Base-by-base conservation (phyloP, 1,140 invertebrate species). In the Drosophila watanabei region DNA sequence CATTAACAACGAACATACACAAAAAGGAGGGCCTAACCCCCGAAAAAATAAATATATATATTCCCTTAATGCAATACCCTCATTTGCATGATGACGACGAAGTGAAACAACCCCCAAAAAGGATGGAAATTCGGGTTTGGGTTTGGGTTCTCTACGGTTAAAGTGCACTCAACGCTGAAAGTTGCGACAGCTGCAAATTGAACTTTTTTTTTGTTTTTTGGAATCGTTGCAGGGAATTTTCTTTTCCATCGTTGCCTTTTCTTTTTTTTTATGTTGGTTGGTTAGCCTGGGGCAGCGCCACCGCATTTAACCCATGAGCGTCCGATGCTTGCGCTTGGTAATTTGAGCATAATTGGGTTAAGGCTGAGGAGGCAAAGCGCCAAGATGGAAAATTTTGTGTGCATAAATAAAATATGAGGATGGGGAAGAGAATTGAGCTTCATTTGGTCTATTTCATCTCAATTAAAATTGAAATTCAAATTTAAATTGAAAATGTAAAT, bases 401-500 rank as follows among this genome's bases (percentile, higher is more conserved):
- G 78, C 49, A 61, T 51, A 79, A 63, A 71, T 54, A 71, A 35
- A 69, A 46, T 37, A 46, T 45, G n/a, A 41, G 63, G 37, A 24
- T 49, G 20, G 33, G 13, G 33, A n/a, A 6, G 51, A 24, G 54
- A 49, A 30, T 66, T 33, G 18, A 30, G 60, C 39, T 71, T 71
- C 68, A 71, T 71, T 68, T 71, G 54, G 52, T 73, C 68, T 73
- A 59, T 73, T 59, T 73, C 66, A 72, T 59, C 70, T 49, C 61
- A 78, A 66, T 54, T 69, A 56, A 49, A 75, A 80, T 80, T 72
- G 37, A 64, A 80, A 80, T 80, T 68, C 62, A 75, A 80, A 80
- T 80, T 75, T 68, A 68, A 82, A 83, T 84, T 85, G 82, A 58
- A 84, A 84, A 84, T 81, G 82, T 71, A 86, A 72, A 81, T 81